Conservation (phyloP, 2,888 invertebrate genomes). For the Lithophane leautieri region DNA sequence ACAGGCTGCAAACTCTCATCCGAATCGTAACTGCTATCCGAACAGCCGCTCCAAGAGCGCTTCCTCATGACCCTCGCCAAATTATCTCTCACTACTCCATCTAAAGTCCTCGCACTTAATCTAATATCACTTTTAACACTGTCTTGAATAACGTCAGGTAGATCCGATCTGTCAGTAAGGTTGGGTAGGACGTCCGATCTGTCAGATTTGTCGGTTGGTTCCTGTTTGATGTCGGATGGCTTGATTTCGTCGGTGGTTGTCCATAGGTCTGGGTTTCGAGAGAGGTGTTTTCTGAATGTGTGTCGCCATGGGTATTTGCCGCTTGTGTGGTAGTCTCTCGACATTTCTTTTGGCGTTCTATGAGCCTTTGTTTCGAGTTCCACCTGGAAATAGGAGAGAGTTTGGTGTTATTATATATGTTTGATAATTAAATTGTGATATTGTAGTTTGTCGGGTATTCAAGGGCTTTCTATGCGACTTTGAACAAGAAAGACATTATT, state of each 20-base stretch:
- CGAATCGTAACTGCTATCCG: constrained; percentile 83
- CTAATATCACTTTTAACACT: constrained; percentile 84
- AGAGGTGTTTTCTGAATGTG: constrained; percentile 83
- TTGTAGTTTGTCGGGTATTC: neutral
- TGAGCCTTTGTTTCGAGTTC: constrained; percentile 84
- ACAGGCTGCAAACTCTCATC: constrained; percentile 85
- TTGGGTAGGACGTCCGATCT: constrained; percentile 35
- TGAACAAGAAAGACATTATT: neutral
- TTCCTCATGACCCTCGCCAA: constrained; percentile 77
- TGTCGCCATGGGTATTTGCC: constrained; percentile 85
- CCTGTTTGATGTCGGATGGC: constrained; percentile 62
- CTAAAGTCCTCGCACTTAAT: constrained; percentile 78
- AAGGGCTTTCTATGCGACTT: neutral
- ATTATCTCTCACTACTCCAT: constrained; percentile 76
- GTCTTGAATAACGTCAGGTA: constrained; percentile 67
- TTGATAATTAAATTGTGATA: neutral
- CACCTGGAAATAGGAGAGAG: constrained; percentile 69
- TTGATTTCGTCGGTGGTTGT: constrained; percentile 48
- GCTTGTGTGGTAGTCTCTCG: constrained; percentile 84
- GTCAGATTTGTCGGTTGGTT: constrained; percentile 55
- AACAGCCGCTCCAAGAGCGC: constrained; percentile 80
- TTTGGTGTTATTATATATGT: neutral
- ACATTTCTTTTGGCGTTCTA: constrained; percentile 83
- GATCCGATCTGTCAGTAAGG: constrained; percentile 41
- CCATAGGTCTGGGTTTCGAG: constrained; percentile 81